Conservation (phyloP, 2,888 invertebrate species). For the Drosophila antonietae region DNA sequence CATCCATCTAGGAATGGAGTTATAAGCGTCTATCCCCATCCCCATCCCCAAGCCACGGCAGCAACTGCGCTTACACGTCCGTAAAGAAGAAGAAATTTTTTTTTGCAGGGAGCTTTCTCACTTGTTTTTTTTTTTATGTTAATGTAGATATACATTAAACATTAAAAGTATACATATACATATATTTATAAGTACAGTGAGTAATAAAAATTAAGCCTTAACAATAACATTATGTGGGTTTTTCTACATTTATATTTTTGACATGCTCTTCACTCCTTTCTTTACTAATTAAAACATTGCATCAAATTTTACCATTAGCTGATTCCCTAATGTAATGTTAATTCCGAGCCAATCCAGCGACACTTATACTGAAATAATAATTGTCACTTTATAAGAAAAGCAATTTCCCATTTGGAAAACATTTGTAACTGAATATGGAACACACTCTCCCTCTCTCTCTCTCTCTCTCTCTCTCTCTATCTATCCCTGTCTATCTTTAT, state of each 20-base stretch:
- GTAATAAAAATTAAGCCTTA: background rate
- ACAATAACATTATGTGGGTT: constrained; percentile 15
- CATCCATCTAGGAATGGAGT: no score
- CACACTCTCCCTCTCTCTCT: background rate
- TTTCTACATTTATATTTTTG: constrained; percentile 9
- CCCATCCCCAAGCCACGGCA: no score
- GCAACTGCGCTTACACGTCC: no score
- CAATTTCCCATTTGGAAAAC: constrained; percentile 38
- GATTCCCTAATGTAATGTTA: constrained; percentile 45
- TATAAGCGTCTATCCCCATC: no score
- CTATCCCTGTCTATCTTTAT: background rate
- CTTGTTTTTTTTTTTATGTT: constrained; percentile 17
- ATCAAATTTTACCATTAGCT: constrained; percentile 29
- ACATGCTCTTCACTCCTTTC: constrained; percentile 10
- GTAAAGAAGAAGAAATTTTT: no score
- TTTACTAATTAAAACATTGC: constrained; percentile 44
- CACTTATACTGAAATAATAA: constrained; percentile 47
- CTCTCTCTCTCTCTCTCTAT: background rate
- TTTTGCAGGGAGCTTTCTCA: no score
- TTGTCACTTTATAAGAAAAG: constrained; percentile 38
- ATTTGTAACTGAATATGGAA: constrained; percentile 48
- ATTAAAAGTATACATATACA: no score
- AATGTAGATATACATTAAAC: background rate
- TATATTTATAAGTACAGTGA: background rate
- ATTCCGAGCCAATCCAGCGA: constrained; percentile 24